Conservation (phyloP, 1,140 invertebrate genomes). For the Formica selysi region DNA sequence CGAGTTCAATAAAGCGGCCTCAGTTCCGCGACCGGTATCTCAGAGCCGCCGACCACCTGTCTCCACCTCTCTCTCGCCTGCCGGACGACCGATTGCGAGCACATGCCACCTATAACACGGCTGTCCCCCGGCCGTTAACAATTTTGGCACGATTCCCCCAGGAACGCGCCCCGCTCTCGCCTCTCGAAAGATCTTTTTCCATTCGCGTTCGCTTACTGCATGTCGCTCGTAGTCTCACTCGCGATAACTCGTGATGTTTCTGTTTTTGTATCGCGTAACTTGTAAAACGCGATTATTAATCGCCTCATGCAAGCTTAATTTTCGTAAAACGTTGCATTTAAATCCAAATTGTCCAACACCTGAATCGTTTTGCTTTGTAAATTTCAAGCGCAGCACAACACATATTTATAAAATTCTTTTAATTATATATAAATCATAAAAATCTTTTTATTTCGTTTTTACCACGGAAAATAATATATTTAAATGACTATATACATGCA, state of each 20-base stretch:
- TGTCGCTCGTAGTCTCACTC: constrained; percentile 36
- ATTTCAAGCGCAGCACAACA: neutral
- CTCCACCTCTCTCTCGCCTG: constrained; percentile 53
- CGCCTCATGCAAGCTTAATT: neutral
- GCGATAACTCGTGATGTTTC: neutral
- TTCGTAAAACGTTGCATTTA: constrained; percentile 9
- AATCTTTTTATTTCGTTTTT: neutral
- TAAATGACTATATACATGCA: no score
- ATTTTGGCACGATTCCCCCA: constrained; percentile 74
- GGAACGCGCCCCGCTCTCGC: constrained; percentile 33
- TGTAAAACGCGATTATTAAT: constrained; percentile 4
- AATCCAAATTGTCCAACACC: neutral
- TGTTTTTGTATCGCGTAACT: constrained; percentile 31
- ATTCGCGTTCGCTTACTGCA: constrained; percentile 66
- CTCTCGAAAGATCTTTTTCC: constrained; percentile 51
- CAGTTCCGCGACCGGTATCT: constrained; percentile 69
- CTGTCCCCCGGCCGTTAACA: constrained; percentile 73
- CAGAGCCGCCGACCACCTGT: constrained; percentile 72
- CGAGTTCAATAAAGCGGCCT: constrained; percentile 68
- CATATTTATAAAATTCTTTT: neutral
- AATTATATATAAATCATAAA: no score
- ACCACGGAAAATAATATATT: neutral
- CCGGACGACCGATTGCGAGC: constrained; percentile 72
- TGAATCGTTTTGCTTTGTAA: neutral
- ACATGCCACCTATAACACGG: constrained; percentile 74